Base-by-base conservation (phyloP, 2,888 invertebrate species). In the Noctua pronuba region DNA sequence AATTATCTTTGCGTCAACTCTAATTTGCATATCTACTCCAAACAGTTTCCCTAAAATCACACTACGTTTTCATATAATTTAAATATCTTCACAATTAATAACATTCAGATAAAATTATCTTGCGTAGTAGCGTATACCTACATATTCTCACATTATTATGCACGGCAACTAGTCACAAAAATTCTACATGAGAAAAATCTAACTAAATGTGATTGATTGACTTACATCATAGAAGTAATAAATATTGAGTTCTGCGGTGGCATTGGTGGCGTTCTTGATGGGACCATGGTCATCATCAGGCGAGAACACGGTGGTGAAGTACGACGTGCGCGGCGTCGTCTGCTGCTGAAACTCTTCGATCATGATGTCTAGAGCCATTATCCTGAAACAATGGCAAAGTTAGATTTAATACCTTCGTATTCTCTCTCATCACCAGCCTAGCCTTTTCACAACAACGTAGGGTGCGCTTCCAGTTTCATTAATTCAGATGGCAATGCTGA, bases 151-250 rank as follows among this genome's bases (percentile, higher is more conserved):
- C 4, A n/a, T 35, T 16, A 66, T 41, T 62, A 70, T 62, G 52
- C 24, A 38, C n/a, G 7, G 69, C 31, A 73, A 60, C 41, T 41
- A 52, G 52, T 67, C 28, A 11, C 11, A 41, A 11, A 41, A 41
- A 41, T 11, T 41, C 41, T 41, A 46, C 46, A 46, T 18, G 18
- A 46, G 5, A 18, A 46, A 46, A 46, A 49, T 49, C 49, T 49
- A 8, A 21, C 24, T 3, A 13, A 55, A 13, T n/a, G 13, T 55
- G n/a, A 28, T 13, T 55, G 28, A 58, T 58, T 58, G n/a, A 58
- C 58, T 58, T 58, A 95, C 95, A 73, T 95, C 94, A 88, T 96
- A 95, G 88, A 96, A 94, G 83, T 94, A 94, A 82, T 94, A 96
- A 35, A 90, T 70, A 85, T 95, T 94, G 72, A 94, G 82, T 74